These are phyloP conservation scores for Rhamnusium bicolor DNA, from an alignment of 2,888 invertebrate species.

Conservation along the genomic window DNA sequence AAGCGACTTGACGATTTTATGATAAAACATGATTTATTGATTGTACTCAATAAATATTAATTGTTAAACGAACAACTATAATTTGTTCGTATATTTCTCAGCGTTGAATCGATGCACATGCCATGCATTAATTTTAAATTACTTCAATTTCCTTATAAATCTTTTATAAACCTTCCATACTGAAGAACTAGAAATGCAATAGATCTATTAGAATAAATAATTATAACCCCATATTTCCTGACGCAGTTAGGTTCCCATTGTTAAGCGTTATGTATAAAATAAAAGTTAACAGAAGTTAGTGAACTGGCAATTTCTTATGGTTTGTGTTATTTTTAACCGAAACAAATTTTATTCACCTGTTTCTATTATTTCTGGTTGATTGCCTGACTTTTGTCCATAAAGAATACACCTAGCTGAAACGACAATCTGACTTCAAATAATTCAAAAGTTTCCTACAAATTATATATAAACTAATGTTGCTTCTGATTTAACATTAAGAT, in stretches of 20 bases:
- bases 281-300: not conserved
- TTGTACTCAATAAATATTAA: not conserved
- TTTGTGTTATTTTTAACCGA: not conserved
- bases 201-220: not conserved
- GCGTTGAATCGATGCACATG: not conserved
- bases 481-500: conserved; percentile 12
- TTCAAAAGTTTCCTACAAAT: conserved; percentile 20
- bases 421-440: conserved; percentile 21
- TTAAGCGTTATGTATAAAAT: not conserved
- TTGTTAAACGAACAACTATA: not conserved
- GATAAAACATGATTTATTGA: no score
- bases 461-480: conserved; percentile 27
- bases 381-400: conserved; percentile 30
- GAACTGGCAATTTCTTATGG: conserved; percentile 5
- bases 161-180: not conserved
- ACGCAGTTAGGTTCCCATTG: not conserved
- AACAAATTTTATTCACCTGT: conserved; percentile 10
- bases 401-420: not conserved
- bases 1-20: no score
- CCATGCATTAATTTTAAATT: not conserved
- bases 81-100: not conserved
- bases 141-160: not conserved
- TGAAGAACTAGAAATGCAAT: not conserved
- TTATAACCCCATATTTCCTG: not conserved
- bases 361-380: conserved; percentile 15